Evolutionary conservation across 2,113 vertebrate genomes (phyloP).

Genomic region (Vidua chalybeata): DNA sequence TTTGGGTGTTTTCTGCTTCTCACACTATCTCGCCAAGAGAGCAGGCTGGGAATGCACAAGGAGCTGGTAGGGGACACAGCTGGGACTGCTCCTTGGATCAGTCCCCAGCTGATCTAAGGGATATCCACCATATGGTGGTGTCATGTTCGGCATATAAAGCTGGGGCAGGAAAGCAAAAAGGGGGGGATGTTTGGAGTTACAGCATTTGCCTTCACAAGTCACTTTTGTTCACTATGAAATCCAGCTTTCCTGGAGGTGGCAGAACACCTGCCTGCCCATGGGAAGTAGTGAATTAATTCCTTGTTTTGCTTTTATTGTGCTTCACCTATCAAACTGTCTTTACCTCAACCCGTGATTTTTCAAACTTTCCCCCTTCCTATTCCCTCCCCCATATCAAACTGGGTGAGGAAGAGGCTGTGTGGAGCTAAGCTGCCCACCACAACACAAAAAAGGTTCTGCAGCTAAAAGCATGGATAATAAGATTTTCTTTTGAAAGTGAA

Average conservation of each 20-base stretch:
- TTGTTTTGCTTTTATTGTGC: not conserved
- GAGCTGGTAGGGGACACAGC: not conserved
- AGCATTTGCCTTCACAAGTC: not conserved
- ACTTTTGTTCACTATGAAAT: accelerated
- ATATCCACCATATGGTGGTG: not conserved
- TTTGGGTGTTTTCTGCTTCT: not conserved
- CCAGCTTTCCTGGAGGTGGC: not conserved
- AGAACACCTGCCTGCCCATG: not conserved
- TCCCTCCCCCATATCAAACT: not conserved
- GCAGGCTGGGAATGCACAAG: not conserved
- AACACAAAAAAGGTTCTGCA: not conserved
- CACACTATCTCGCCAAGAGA: not conserved
- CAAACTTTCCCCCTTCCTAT: not conserved
- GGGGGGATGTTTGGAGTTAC: accelerated
- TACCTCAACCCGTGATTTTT: not conserved
- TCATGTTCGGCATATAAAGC: not conserved
- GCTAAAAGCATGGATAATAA: not conserved
- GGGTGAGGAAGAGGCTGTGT: accelerated
- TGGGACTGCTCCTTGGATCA: not conserved
- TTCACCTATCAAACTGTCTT: not conserved
- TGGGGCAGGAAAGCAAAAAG: not conserved
- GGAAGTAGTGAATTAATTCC: not conserved
- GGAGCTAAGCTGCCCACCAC: not conserved
- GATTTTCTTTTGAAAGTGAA: not conserved
- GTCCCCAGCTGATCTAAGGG: not conserved